A percentile compares a stretch with the other conserved stretches of the same genome.
Conservation (phyloP, 2,797 vertebrate genomes). For the Heteromormyrus szaboi region DNA sequence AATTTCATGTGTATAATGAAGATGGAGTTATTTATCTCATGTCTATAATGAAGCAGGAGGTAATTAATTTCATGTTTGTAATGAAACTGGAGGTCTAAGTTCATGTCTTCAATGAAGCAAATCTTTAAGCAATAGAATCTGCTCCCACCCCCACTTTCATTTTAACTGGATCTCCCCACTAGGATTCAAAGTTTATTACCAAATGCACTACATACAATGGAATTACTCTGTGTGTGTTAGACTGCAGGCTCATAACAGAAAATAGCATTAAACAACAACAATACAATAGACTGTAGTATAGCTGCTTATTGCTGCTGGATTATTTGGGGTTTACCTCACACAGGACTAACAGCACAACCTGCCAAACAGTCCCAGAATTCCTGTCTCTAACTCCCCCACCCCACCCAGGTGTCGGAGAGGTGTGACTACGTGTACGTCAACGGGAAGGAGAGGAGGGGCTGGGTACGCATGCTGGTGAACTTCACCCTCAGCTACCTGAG, state of each 20-base stretch:
- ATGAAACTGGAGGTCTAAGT: not conserved
- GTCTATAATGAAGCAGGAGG: not conserved
- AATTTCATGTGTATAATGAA: not conserved
- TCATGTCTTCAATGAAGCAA: not conserved
- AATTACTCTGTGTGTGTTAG: not conserved
- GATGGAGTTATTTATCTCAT: not conserved
- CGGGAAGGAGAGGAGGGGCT: constrained; percentile 82
- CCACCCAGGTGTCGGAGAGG: constrained; percentile 74
- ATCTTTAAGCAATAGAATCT: not conserved
- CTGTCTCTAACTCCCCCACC: no score
- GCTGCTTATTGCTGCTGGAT: not conserved
- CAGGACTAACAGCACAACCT: not conserved
- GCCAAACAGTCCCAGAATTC: not conserved
- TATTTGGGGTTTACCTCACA: not conserved
- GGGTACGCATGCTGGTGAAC: constrained; percentile 69
- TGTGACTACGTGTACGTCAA: constrained; percentile 90
- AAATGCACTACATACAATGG: not conserved
- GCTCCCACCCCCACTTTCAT: not conserved
- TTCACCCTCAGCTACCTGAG: constrained; percentile 86
- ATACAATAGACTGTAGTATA: not conserved
- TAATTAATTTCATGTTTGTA: not conserved
- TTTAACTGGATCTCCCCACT: not conserved
- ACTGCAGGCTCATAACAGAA: not conserved
- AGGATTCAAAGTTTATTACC: not conserved
- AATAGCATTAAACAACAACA: not conserved